phyloP scores from a whole-genome alignment of 2,888 invertebrate genomes.

The Platycheirus albimanus region DNA sequence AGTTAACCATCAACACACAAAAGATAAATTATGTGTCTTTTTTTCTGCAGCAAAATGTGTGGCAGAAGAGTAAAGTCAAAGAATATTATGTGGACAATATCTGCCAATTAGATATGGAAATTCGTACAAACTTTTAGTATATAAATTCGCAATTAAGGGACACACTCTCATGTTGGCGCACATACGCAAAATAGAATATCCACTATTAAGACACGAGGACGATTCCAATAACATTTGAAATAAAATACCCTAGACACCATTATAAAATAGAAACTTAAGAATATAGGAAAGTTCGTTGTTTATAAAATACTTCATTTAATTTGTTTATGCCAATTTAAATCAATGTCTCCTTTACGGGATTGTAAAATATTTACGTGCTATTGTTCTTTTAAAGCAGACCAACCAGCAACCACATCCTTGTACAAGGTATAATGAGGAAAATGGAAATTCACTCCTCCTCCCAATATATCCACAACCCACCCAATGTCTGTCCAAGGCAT shows the following conservation, averaged over 20 bases:
- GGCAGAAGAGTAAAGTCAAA: constrained; percentile 13
- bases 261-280: no score
- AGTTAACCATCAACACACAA: constrained; percentile 11
- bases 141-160: constrained; percentile 58
- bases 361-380: constrained; percentile 29
- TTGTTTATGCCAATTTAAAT: no score
- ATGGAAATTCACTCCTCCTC: constrained; percentile 40
- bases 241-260: no score
- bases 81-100: constrained; percentile 53
- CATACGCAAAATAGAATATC: constrained; percentile 1
- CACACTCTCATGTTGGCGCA: constrained; percentile 19
- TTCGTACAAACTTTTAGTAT: constrained; percentile 57
- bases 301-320: no score
- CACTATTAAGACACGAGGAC: no score
- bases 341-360: no score
- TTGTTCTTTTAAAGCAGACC: constrained; percentile 12
- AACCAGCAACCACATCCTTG: constrained; percentile 35
- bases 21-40: constrained; percentile 20
- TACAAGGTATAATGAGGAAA: constrained; percentile 13
- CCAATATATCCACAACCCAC: constrained; percentile 7
- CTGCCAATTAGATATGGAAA: constrained; percentile 68
- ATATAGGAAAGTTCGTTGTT: no score
- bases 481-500: constrained; percentile 21
- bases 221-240: no score
- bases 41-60: constrained; percentile 30